Evolutionary conservation across 2,888 invertebrate species (phyloP).

Genomic region (Drymonia ruficornis): DNA sequence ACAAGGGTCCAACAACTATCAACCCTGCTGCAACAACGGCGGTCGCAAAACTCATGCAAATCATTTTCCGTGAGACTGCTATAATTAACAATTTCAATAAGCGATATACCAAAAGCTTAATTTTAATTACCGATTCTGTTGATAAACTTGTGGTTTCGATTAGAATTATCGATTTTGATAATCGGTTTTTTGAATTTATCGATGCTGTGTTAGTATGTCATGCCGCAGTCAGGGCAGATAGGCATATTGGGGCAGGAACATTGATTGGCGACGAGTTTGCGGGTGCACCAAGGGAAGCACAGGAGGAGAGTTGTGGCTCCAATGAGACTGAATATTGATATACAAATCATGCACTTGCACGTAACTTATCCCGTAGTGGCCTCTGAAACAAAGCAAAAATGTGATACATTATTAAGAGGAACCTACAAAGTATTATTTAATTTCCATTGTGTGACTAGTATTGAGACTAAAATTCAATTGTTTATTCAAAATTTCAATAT

Average conservation of each 20-base stretch:
- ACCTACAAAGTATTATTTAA: no score
- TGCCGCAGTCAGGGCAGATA: slow-evolving; percentile 50
- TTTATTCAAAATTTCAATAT: no score
- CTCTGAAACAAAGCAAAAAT: slow-evolving; percentile 36
- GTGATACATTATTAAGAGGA: no score
- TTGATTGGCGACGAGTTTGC: slow-evolving; percentile 35
- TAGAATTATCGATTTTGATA: neutral
- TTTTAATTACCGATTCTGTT: neutral
- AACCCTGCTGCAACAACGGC: slow-evolving; percentile 39
- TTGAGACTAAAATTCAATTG: no score
- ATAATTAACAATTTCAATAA: neutral
- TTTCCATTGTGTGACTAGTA: no score
- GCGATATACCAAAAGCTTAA: neutral
- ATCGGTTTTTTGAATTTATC: neutral
- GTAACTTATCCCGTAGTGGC: slow-evolving; percentile 3
- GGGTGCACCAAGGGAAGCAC: slow-evolving; percentile 52
- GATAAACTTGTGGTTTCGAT: neutral
- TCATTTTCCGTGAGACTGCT: slow-evolving; percentile 39
- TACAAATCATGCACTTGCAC: slow-evolving; percentile 56
- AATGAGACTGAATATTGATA: slow-evolving; percentile 50
- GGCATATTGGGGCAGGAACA: slow-evolving; percentile 47
- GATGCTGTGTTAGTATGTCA: slow-evolving; percentile 20
- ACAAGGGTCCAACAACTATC: slow-evolving; percentile 45
- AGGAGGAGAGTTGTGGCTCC: slow-evolving; percentile 44
- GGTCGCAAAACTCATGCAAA: slow-evolving; percentile 47